These are phyloP conservation scores for Drosophila bocki DNA, from an alignment of 1,140 invertebrate genomes.

Conservation along the genomic window DNA sequence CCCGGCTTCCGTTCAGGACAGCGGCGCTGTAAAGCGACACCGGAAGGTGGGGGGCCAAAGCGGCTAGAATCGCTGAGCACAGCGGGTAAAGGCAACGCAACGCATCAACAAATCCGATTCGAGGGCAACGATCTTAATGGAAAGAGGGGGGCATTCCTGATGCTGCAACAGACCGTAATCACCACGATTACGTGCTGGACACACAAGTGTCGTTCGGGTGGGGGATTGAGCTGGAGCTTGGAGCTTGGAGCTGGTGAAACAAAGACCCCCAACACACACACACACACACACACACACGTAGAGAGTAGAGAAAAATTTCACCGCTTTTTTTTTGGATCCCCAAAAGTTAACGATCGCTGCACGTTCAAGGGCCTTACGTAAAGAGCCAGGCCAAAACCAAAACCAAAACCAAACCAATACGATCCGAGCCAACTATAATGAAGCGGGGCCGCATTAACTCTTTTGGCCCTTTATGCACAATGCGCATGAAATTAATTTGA, in stretches of 20 bases:
- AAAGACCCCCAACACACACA: slow-evolving; percentile 10
- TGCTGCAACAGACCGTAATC: slow-evolving; percentile 12
- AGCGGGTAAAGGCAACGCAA: background rate
- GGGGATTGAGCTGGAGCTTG: background rate
- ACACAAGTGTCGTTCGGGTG: slow-evolving; percentile 57
- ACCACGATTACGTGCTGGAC: background rate
- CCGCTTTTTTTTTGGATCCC: slow-evolving; percentile 27
- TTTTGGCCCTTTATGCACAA: slow-evolving; percentile 59
- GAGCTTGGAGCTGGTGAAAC: background rate
- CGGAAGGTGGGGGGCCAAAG: slow-evolving; percentile 1
- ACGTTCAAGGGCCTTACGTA: slow-evolving; percentile 81
- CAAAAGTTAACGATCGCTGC: slow-evolving; percentile 71
- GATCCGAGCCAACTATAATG: slow-evolving; percentile 4
- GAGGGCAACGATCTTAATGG: slow-evolving; percentile 7
- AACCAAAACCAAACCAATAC: slow-evolving; percentile 1
- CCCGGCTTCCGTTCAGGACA: background rate
- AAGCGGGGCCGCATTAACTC: slow-evolving; percentile 51
- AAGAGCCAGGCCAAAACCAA: slow-evolving; percentile 29
- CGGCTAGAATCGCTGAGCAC: slow-evolving; percentile 35
- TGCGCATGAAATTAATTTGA: slow-evolving; percentile 67
- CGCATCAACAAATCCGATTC: background rate
- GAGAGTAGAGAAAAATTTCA: slow-evolving; percentile 66
- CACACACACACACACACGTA: slow-evolving; percentile 3
- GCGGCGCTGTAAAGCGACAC: slow-evolving; percentile 3
- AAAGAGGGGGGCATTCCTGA: background rate